These are phyloP conservation scores for Florisuga fusca DNA, from an alignment of 2,797 vertebrate species.

Conservation along the genomic window DNA sequence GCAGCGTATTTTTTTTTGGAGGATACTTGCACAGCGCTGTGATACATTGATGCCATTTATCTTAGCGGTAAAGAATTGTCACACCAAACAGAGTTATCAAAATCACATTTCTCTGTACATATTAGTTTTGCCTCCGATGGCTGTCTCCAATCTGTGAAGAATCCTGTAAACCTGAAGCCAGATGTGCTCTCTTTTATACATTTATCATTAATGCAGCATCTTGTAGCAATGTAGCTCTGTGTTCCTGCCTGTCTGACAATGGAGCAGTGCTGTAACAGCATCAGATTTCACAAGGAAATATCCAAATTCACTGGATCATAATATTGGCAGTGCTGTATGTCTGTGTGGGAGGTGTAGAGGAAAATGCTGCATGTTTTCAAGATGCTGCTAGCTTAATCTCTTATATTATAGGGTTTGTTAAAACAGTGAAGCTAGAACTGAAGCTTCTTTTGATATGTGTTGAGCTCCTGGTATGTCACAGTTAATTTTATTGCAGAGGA, in stretches of 20 bases:
- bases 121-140: background rate
- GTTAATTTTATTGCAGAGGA: background rate
- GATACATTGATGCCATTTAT: background rate
- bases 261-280: background rate
- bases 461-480: background rate
- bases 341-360: background rate
- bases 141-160: conserved; percentile 36
- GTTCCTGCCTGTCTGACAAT: conserved; percentile 5
- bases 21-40: background rate
- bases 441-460: background rate
- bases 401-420: background rate
- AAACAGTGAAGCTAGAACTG: background rate
- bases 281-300: conserved; percentile 58
- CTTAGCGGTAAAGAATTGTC: background rate
- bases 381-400: background rate
- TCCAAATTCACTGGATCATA: background rate
- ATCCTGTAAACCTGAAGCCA: conserved; percentile 38
- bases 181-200: conserved; percentile 50
- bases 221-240: background rate
- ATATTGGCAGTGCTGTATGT: background rate
- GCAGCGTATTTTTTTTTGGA: background rate
- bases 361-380: background rate
- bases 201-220: conserved; percentile 3
- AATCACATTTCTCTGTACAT: conserved; percentile 26
- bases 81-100: conserved; percentile 10